Evolutionary conservation across 1,140 invertebrate genomes (phyloP), one percentile per base, ranked within the genome.

Genomic region (Andricus grossulariae): DNA sequence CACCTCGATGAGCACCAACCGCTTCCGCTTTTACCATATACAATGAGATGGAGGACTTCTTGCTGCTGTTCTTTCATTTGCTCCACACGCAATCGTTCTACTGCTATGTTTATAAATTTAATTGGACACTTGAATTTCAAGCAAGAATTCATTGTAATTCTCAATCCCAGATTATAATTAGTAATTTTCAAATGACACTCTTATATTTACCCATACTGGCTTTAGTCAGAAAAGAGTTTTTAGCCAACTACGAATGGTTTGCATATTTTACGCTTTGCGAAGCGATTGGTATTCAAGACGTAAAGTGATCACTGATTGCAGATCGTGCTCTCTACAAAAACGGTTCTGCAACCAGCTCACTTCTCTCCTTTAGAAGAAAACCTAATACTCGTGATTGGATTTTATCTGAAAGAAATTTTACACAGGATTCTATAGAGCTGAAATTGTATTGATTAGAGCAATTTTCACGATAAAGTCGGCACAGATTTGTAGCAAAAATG

Each of bases 261-360:
- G 25, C 60, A 66, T 66, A 66, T 66, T 66, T 66, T 39, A 66
- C 60, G 25, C 60, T 66, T 66, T 66, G 32, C 39, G 16, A 6
- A 32, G 15, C 60, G 15, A 66, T 66, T 66, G 25, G 60, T 66
- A 66, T 66, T 32, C 60, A 66, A 66, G 60, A 45, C 25, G 25
- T 66, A 66, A 66, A 66, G 60, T 66, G 60, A 66, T 66, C 60
- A 66, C 60, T 66, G 60, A 66, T 66, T 66, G 60, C 39, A 66
- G 60, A 66, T 66, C 60, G 60, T 66, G 60, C 60, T 66, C 25
- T 66, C 39, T 45, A 39, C 13, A 66, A 66, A 66, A 66, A 66
- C 60, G 60, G 15, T 66, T 66, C 32, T 32, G 60, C 60, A 45
- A 66, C 13, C 60, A 32, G 60, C 32, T 45, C 39, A 66, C 60